phyloP scores from a whole-genome alignment of 1,140 invertebrate genomes.

The Arion vulgaris region DNA sequence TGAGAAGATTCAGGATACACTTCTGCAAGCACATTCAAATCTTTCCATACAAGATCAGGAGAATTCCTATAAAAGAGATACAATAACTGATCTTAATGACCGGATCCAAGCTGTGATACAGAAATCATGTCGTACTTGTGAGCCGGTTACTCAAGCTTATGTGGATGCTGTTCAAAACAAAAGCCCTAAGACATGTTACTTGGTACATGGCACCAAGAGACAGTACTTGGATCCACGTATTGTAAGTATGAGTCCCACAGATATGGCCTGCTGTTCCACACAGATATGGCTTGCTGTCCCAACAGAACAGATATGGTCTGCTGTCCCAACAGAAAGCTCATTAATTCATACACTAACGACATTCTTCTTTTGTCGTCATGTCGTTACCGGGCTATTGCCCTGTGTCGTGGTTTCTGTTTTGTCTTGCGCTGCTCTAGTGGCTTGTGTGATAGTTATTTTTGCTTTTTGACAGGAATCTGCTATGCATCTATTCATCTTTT shows the following conservation, averaged over 20 bases:
- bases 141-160: conserved; percentile 24
- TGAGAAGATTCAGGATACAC: not conserved
- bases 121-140: conserved; percentile 10
- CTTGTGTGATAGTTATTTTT: no score
- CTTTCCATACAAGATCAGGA: conserved; percentile 32
- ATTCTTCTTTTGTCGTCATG: no score
- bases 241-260: not conserved
- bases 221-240: conserved; percentile 26
- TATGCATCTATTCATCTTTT: no score
- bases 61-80: conserved; percentile 23
- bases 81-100: not conserved
- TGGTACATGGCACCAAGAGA: conserved; percentile 25
- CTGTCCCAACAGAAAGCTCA: no score
- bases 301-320: no score
- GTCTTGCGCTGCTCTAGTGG: no score
- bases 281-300: no score
- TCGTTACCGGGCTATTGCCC: no score
- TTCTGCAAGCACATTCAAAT: conserved; percentile 8
- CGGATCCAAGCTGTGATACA: not conserved
- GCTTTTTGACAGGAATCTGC: no score
- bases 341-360: no score
- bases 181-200: conserved; percentile 9
- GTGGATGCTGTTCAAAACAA: conserved; percentile 20
- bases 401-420: no score
- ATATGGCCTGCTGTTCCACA: no score